Conservation (phyloP, 2,888 invertebrate genomes). For the Steinernema hermaphroditum region DNA sequence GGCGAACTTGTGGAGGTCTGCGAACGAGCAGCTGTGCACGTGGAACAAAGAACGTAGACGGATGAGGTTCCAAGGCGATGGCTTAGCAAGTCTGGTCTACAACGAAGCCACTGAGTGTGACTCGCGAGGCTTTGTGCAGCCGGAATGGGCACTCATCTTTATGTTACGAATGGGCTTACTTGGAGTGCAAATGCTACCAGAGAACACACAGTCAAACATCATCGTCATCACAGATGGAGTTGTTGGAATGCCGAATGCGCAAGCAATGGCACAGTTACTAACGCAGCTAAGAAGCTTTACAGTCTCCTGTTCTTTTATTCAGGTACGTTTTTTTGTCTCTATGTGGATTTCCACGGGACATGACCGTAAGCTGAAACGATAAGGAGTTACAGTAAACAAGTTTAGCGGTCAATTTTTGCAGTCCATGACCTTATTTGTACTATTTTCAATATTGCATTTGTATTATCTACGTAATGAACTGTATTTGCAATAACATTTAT, state of each 20-base stretch:
- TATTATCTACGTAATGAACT: no score
- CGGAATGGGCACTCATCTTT: constrained; percentile 73
- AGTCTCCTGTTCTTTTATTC: constrained; percentile 78
- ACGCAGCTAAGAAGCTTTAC: constrained; percentile 77
- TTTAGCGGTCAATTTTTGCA: no score
- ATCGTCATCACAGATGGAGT: constrained; percentile 76
- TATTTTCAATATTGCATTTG: no score
- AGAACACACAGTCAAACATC: constrained; percentile 73
- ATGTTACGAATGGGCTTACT: constrained; percentile 79
- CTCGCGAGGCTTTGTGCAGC: constrained; percentile 40
- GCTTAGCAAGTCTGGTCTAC: constrained; percentile 27
- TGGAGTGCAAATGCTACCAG: constrained; percentile 77
- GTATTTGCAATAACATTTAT: background rate
- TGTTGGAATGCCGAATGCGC: constrained; percentile 74
- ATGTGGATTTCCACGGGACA: no score
- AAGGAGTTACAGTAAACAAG: no score
- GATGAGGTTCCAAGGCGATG: constrained; percentile 29
- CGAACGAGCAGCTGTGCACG: constrained; percentile 49
- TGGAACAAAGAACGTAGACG: constrained; percentile 43
- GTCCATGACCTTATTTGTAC: no score
- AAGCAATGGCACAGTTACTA: constrained; percentile 76
- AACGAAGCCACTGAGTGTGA: background rate
- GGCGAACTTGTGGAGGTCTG: constrained; percentile 47
- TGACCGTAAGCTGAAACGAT: no score
- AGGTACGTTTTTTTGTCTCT: constrained; percentile 71